A percentile compares a stretch with the other conserved stretches of the same genome.
These are phyloP conservation scores for Cyphomyrus plagiostoma DNA, from an alignment of 2,113 vertebrate species.

Conservation along the genomic window DNA sequence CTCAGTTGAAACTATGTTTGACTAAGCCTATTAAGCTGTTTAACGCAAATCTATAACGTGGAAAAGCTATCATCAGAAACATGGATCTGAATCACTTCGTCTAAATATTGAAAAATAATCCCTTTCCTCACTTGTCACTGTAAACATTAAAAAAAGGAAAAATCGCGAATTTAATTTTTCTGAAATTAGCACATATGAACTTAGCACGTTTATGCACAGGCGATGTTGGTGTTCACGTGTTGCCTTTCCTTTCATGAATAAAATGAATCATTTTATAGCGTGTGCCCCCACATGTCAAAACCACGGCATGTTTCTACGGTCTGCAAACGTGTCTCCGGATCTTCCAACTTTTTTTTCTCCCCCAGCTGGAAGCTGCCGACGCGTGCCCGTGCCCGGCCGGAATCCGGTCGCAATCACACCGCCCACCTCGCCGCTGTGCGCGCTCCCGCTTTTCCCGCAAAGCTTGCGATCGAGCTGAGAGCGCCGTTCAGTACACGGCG, in stretches of 20 bases:
- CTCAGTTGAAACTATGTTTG: background rate
- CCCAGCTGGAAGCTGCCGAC: conserved; percentile 1
- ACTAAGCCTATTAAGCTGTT: background rate
- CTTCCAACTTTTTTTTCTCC: conserved; percentile 13
- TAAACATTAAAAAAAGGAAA: background rate
- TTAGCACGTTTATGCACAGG: background rate
- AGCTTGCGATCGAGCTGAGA: conserved; percentile 10
- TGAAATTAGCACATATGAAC: background rate
- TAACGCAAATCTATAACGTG: background rate
- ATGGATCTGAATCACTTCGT: background rate
- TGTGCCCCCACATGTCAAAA: background rate
- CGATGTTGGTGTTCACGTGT: background rate
- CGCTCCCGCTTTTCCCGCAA: conserved; percentile 26
- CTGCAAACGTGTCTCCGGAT: background rate
- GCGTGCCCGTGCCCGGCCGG: conserved; percentile 24
- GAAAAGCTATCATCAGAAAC: background rate
- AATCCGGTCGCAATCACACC: conserved; percentile 28
- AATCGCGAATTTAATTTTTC: background rate
- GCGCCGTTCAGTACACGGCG: background rate
- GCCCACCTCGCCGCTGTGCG: conserved; percentile 23
- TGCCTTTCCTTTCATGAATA: background rate
- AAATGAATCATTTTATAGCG: background rate
- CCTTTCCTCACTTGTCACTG: background rate
- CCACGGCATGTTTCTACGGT: background rate
- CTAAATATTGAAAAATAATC: background rate